Evolutionary conservation across 1,140 invertebrate genomes (phyloP), one percentile per base, ranked within the genome.

Genomic region (Monochamus saltuarius): DNA sequence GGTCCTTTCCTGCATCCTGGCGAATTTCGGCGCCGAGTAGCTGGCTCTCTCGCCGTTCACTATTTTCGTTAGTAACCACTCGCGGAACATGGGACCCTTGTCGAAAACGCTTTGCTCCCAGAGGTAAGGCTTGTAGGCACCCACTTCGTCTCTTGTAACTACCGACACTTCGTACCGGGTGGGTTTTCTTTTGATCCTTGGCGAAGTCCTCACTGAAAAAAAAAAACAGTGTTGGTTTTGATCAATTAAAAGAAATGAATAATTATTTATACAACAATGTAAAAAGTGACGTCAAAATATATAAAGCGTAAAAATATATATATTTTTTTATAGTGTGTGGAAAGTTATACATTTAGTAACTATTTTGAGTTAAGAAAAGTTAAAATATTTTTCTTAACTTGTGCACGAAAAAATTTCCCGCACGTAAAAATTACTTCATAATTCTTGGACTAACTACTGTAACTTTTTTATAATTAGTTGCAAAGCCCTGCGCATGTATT

Each of bases 1-100:
- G 0, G 94, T 97, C 51, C 94, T 79, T 72, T 96, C 94, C 74
- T 96, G 90, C 88, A 98, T 94, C 59, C 94, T 85, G 0, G 95
- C 94, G 75, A 99, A 98, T 78, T 98, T 97, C 0, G 95, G 93
- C 4, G 96, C 94, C 9, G 94, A 97, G 72, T 98, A 98, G 59
- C 92, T 95, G 0, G 96, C 95, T 58, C 95, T 82, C 76, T 99
- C 97, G 0, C 95, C 97, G 71, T 99, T 98, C 0, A 99, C 95
- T 46, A 98, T 92, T 80, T 98, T 99, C 2, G 96, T 97, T 4
- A 98, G 81, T 14, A 98, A 82, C 91, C 97, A 98, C 77, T 98
- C 95, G 29, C 85, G 81, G 75, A 86, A 87, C 85, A 87, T 87
- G 43, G 90, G 85, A 34, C 94, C 94, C 83, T 94, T 96, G 74